A percentile compares a stretch with the other conserved stretches of the same genome.
Evolutionary conservation across 2,113 vertebrate genomes (phyloP).

Genomic region (Arothron firmamentum): DNA sequence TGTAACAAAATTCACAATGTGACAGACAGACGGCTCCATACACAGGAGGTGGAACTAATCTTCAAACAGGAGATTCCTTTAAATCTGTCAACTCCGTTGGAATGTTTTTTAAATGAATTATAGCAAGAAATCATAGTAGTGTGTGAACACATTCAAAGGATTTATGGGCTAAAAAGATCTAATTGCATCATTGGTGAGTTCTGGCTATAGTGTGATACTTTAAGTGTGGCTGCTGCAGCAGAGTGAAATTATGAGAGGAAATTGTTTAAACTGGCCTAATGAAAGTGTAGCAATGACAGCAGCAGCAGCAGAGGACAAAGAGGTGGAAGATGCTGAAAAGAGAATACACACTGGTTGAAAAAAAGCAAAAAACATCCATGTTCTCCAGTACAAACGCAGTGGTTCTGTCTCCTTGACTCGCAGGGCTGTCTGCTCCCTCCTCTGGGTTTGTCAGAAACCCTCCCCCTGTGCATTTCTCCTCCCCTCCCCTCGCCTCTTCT

Average conservation of each 20-base stretch:
- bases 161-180: no score
- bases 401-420: conserved; percentile 48
- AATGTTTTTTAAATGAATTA: no score
- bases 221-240: background rate
- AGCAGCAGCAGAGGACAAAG: conserved; percentile 22
- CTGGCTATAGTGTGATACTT: background rate
- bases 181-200: no score
- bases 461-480: conserved; percentile 53
- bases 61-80: no score
- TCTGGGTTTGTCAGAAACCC: conserved; percentile 55
- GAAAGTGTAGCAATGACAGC: conserved; percentile 22
- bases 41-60: no score
- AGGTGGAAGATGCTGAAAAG: conserved; percentile 6
- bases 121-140: no score
- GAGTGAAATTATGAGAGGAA: conserved; percentile 18
- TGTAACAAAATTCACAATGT: no score
- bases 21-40: no score
- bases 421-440: conserved; percentile 41
- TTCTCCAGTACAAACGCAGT: conserved; percentile 21
- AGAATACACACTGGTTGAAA: conserved; percentile 8
- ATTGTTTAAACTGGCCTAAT: conserved; percentile 32
- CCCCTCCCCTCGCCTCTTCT: conserved; percentile 50
- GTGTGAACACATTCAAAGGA: no score
- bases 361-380: background rate
- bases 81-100: no score